Conservation (phyloP, 1,140 invertebrate genomes). For the Heliothis subflexa region DNA sequence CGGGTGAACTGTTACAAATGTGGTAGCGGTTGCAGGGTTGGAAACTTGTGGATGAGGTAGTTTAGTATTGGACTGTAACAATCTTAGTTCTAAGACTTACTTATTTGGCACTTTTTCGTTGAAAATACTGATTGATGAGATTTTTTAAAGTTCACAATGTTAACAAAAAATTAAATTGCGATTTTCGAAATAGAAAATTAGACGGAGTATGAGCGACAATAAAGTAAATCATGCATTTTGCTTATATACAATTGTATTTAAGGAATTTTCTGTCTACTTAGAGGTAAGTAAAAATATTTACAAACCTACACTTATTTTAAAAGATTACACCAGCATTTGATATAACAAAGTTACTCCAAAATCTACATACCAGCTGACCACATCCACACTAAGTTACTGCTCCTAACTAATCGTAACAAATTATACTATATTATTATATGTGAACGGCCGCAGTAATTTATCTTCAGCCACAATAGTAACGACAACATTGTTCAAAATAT, state of each 20-base stretch:
- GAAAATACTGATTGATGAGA: not conserved
- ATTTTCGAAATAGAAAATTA: too few relatives aligned
- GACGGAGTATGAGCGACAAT: too few relatives aligned
- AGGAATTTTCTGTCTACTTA: too few relatives aligned
- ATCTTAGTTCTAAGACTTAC: too few relatives aligned
- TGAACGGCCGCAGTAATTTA: constrained; percentile 79
- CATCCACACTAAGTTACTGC: constrained; percentile 62
- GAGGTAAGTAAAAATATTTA: too few relatives aligned
- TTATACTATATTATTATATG: constrained; percentile 74
- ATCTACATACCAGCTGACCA: constrained; percentile 3
- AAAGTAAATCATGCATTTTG: too few relatives aligned
- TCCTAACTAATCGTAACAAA: constrained; percentile 77
- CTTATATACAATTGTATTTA: not conserved
- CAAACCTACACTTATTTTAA: not conserved
- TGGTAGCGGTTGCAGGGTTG: constrained; percentile 45
- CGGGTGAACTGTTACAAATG: constrained; percentile 67
- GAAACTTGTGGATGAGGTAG: constrained; percentile 55
- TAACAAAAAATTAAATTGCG: too few relatives aligned
- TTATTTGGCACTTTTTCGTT: too few relatives aligned
- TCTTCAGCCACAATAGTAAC: constrained; percentile 78
- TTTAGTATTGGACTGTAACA: not conserved
- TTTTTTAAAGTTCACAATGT: too few relatives aligned
- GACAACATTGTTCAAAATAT: constrained; percentile 83
- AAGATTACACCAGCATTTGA: too few relatives aligned
- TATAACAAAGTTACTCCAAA: not conserved